phyloP scores from a whole-genome alignment of 2,888 invertebrate genomes.

The Branchellion lobata region DNA sequence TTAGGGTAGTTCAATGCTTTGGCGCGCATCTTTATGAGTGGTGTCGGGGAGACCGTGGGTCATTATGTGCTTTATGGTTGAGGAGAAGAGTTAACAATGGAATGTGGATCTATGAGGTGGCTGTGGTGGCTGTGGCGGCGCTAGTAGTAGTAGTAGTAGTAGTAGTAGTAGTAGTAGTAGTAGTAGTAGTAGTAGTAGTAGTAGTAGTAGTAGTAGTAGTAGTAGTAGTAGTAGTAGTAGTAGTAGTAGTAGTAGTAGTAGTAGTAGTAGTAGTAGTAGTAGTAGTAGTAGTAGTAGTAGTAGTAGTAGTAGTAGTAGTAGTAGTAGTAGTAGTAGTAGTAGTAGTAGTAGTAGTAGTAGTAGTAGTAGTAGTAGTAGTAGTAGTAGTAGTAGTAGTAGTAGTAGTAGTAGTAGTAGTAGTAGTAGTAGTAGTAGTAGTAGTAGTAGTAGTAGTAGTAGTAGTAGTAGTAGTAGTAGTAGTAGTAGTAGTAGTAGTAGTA shows the following conservation, averaged over 20 bases:
- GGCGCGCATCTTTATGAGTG: no score
- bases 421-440: no score
- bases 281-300: slow-evolving; percentile 46
- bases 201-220: slow-evolving; percentile 40
- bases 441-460: no score
- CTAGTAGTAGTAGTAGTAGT: neutral
- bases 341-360: slow-evolving; percentile 33
- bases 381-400: slow-evolving; percentile 47
- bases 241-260: slow-evolving; percentile 33
- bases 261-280: slow-evolving; percentile 42
- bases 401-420: slow-evolving; percentile 42
- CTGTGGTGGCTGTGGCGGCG: no score
- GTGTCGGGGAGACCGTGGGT: no score
- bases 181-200: slow-evolving; percentile 38
- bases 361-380: slow-evolving; percentile 46
- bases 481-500: no score
- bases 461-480: no score
- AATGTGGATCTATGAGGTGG: neutral
- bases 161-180: neutral
- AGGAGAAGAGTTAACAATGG: neutral
- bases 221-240: slow-evolving; percentile 38
- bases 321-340: slow-evolving; percentile 43
- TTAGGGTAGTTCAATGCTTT: no score
- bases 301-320: slow-evolving; percentile 46
- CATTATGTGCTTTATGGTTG: no score